phyloP scores from a whole-genome alignment of 1,140 invertebrate species.

The Leptinotarsa undecemlineata region DNA sequence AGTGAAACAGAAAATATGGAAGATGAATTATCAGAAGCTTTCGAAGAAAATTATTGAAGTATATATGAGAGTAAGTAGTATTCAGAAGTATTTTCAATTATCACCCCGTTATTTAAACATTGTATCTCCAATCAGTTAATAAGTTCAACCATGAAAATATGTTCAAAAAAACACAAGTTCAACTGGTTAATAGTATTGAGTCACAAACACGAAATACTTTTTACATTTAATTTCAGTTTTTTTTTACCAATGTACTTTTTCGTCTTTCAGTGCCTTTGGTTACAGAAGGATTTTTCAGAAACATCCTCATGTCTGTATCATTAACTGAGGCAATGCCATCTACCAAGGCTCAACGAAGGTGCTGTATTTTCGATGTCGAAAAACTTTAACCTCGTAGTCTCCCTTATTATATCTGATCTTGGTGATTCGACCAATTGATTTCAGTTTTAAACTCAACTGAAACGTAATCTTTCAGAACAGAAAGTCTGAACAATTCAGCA shows the following conservation, averaged over 20 bases:
- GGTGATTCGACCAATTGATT: slow-evolving; percentile 5
- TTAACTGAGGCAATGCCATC: too few species aligned
- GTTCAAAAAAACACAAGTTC: background rate
- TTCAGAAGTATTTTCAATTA: too few species aligned
- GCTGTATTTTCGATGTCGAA: too few species aligned
- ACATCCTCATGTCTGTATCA: too few species aligned
- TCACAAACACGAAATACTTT: background rate
- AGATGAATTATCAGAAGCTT: too few species aligned
- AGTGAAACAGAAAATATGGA: too few species aligned
- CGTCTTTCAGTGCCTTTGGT: background rate
- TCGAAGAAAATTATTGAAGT: too few species aligned
- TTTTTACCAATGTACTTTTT: background rate
- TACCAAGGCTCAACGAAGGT: background rate
- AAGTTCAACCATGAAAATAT: too few species aligned
- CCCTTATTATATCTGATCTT: slow-evolving; percentile 6
- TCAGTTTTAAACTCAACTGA: background rate
- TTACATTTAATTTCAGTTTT: background rate
- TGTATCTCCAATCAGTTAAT: too few species aligned
- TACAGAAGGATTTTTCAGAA: background rate
- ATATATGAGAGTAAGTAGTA: too few species aligned
- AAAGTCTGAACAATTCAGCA: background rate
- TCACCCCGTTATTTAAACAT: too few species aligned
- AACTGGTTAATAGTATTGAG: background rate
- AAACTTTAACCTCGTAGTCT: background rate
- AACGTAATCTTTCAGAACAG: background rate